Evolutionary conservation across 2,888 invertebrate species (phyloP), one percentile per base, ranked within the genome.

Genomic region (Atherix ibis): DNA sequence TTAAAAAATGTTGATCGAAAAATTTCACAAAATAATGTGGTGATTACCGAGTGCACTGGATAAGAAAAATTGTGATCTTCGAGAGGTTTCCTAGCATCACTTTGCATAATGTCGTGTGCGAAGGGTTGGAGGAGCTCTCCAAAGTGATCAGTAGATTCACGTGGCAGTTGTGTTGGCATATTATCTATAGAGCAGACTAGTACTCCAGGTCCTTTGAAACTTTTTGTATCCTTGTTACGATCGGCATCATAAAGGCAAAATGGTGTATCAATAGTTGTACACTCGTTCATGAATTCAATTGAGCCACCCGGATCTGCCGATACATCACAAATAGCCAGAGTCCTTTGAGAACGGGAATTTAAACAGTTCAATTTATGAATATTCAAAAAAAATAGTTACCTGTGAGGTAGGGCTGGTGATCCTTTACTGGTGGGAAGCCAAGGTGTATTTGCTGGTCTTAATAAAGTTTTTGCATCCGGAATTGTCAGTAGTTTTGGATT

Each of bases 131-230:
- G 65, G 1, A 95, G 67, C 46, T 91, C 87, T 0, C 98, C 98
- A 57, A 99, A 99, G 61, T 92, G 88, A 52, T 97, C 95, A 0
- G 98, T 98, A 3, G 97, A 79, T 56, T 99, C 98, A 28, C 87
- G 70, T 0, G 98, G 98, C 41, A 99, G 66, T 58, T 99, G 98
- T 0, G 98, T 98, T 1, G 98, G 98, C 98, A 99, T 98, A 62
- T 99, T 99, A 62, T 99, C 98, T 46, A 99, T 98, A 12, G 95
- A 95, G 55, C 98, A 99, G n/a, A 99, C 95, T 33, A 99, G 63
- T 2, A 98, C 94, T 14, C 98, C 98, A 0, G 91, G 84, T 0
- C 95, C 95, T 58, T 84, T 87, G 62, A 94, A 94, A 58, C 88
- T 83, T 51, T 94, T 94, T 0, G 85, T 88, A 48, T 92, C 92